Evolutionary conservation across 2,113 vertebrate species (phyloP), one percentile per base, ranked within the genome.

Genomic region (Petaurus breviceps): DNA sequence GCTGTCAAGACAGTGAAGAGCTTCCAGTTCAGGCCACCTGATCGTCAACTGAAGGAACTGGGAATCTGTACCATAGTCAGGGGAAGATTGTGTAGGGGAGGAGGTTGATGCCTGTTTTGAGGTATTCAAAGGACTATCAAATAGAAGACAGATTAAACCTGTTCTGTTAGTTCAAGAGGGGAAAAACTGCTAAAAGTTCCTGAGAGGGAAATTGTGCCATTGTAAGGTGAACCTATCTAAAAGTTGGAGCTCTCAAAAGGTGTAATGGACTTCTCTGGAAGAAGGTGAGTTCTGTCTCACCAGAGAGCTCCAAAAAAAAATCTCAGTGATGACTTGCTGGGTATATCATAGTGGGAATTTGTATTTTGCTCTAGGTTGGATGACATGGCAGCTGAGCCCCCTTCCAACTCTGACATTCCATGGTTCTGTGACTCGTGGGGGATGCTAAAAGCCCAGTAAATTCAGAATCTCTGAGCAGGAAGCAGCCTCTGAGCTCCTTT

Each of bases 21-120:
- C 53, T 84, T 94, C 24, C 92, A 96, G 53, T 6, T 54, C 92
- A 84, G 94, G 28, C 37, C 22, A 95, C 57, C 47, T 43, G 26
- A 93, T 61, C 91, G 52, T 51, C 0, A 8, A 51, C 51, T 89
- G 51, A 92, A 57, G 8, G 31, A 92, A 14, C 16, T 47, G 55
- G 90, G 47, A 28, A 89, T 28, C 68, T 94, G 10, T 50, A 49
- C 46, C 6, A 28, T 92, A 89, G 22, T 95, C 26, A 93, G 57
- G 50, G 55, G n/a, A 84, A 51, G 51, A 51, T 51, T 51, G 51
- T 51, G 9, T 51, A 9, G 10, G 51, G 55, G 25, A 10, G 57
- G 57, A 9, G 19, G 12, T 90, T 95, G 43, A 57, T 10, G 49
- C 16, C 54, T 54, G 22, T 61, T 50, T 91, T 94, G 90, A 37